phyloP scores from a whole-genome alignment of 2,113 vertebrate species.

The Dipodomys stephensi region DNA sequence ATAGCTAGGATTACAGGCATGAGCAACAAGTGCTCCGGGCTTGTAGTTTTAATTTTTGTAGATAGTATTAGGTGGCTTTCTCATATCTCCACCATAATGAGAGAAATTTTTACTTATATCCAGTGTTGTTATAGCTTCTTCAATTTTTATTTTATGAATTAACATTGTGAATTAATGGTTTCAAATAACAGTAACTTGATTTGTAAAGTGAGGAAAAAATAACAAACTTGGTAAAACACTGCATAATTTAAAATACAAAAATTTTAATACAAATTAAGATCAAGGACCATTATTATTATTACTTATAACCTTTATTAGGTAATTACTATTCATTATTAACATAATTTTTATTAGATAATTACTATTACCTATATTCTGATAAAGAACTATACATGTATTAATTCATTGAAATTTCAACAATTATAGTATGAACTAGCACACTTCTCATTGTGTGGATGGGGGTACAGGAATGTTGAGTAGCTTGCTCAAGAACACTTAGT shows the following conservation, averaged over 20 bases:
- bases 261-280: slow-evolving; percentile 43
- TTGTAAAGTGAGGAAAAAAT: not conserved
- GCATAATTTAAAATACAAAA: slow-evolving; percentile 19
- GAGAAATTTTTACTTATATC: slow-evolving; percentile 23
- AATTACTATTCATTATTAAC: not conserved
- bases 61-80: not conserved
- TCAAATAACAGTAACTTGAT: not conserved
- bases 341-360: too few species aligned
- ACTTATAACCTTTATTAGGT: not conserved
- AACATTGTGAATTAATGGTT: slow-evolving; percentile 20
- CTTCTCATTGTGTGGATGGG: not conserved
- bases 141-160: slow-evolving; percentile 1
- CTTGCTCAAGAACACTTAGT: not conserved
- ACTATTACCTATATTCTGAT: not conserved
- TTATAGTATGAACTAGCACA: not conserved
- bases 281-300: not conserved
- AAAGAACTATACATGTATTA: not conserved
- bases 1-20: too few species aligned
- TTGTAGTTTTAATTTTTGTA: not conserved
- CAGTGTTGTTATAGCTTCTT: not conserved
- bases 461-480: not conserved
- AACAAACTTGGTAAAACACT: not conserved
- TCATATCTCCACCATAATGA: not conserved
- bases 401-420: not conserved
- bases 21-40: too few species aligned